These are phyloP conservation scores for Leptocoma aspasia DNA, from an alignment of 2,113 vertebrate genomes.

Conservation along the genomic window DNA sequence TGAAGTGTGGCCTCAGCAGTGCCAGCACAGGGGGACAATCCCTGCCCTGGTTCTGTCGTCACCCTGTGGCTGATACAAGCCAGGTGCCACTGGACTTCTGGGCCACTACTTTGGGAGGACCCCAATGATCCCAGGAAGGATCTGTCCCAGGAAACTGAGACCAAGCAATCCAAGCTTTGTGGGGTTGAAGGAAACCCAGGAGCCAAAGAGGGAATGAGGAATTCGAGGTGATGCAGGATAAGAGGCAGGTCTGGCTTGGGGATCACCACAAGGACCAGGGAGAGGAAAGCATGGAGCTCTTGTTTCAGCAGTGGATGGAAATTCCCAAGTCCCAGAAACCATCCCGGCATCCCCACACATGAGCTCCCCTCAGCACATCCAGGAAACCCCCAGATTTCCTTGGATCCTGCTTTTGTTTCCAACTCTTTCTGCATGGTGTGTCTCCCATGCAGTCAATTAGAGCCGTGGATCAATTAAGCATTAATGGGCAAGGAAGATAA, in stretches of 20 bases:
- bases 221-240: neutral
- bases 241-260: neutral
- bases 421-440: fast-evolving
- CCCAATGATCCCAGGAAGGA: neutral
- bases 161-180: neutral
- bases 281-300: neutral
- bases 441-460: neutral
- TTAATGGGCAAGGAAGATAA: neutral
- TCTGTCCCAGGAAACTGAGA: neutral
- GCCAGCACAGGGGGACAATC: neutral
- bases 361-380: fast-evolving
- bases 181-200: neutral
- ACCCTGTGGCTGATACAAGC: neutral
- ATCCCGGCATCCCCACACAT: fast-evolving
- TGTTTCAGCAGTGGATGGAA: neutral
- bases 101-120: neutral
- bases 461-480: neutral
- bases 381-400: neutral
- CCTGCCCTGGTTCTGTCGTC: neutral
- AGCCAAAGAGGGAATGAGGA: neutral
- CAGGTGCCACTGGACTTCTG: neutral
- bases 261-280: neutral
- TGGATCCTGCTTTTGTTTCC: neutral
- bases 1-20: neutral
- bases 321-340: neutral